Evolutionary conservation across 2,888 invertebrate species (phyloP).

Genomic region (Agrilus cyanescens): DNA sequence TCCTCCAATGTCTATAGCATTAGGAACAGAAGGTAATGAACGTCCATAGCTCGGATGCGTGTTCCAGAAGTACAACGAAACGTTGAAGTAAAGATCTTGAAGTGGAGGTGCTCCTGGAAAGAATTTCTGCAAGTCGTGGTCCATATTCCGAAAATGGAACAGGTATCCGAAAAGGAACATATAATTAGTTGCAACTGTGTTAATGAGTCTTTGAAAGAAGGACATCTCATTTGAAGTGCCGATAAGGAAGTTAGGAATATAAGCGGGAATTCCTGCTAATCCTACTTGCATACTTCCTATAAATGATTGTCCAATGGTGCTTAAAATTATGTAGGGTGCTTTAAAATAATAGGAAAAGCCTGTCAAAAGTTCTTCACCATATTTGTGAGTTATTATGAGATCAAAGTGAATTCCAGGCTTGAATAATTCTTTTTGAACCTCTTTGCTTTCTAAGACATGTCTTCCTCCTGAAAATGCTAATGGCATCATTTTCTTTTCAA

Average conservation of each 20-base stretch:
- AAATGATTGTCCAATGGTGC: slow-evolving; percentile 18
- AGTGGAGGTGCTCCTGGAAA: slow-evolving; percentile 13
- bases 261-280: slow-evolving; percentile 26
- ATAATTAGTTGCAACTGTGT: neutral
- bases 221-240: slow-evolving; percentile 11
- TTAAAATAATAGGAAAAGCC: slow-evolving; percentile 26
- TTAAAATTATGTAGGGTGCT: slow-evolving; percentile 25
- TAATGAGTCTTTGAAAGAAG: slow-evolving; percentile 1
- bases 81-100: slow-evolving; percentile 11
- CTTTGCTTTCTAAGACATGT: no score
- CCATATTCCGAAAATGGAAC: slow-evolving; percentile 8
- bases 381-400: neutral
- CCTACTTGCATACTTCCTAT: slow-evolving; percentile 21
- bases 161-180: neutral
- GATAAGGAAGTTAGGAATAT: slow-evolving; percentile 23
- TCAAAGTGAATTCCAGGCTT: neutral
- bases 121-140: slow-evolving; percentile 14
- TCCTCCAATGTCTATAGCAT: slow-evolving; percentile 20
- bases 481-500: no score
- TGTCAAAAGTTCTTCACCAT: slow-evolving; percentile 23
- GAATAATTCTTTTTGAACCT: no score
- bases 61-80: slow-evolving; percentile 17
- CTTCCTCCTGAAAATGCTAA: no score
- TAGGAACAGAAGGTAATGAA: slow-evolving; percentile 18
- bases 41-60: slow-evolving; percentile 15